Conservation (phyloP, 2,888 invertebrate species). For the Drosophila suboccidentalis region DNA sequence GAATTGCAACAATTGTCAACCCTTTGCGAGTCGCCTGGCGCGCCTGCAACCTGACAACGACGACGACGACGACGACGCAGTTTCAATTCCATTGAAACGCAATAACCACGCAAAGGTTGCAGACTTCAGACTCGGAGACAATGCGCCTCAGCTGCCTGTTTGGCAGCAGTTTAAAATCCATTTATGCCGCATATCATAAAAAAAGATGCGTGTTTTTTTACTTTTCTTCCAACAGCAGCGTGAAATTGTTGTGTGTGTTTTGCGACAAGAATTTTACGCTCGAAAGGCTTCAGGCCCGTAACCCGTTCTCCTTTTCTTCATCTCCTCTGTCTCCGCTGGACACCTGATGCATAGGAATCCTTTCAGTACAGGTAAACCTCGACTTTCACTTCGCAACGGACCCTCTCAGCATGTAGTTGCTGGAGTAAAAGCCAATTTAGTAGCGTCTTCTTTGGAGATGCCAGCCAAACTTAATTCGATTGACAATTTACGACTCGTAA, state of each 20-base stretch:
- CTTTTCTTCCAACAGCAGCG: conserved; percentile 39
- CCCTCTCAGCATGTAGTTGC: neutral
- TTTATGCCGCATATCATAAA: conserved; percentile 79
- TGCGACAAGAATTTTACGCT: conserved; percentile 74
- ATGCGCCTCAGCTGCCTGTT: conserved; percentile 75
- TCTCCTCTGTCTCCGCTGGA: conserved; percentile 58
- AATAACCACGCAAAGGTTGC: conserved; percentile 38
- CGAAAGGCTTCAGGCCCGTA: conserved; percentile 25
- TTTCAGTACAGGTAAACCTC: conserved; percentile 54
- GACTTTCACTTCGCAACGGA: conserved; percentile 49
- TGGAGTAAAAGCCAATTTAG: neutral
- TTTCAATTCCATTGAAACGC: conserved; percentile 60
- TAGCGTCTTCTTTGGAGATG: neutral
- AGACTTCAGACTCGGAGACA: conserved; percentile 39
- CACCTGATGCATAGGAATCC: conserved; percentile 62
- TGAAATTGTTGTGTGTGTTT: conserved; percentile 75
- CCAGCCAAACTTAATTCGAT: conserved; percentile 41
- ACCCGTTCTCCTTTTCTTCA: conserved; percentile 29
- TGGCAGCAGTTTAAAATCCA: conserved; percentile 72
- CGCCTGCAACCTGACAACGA: conserved; percentile 66
- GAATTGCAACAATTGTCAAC: conserved; percentile 80
- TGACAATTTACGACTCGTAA: conserved; percentile 57
- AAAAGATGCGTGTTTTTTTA: conserved; percentile 51
- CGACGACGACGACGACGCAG: conserved; percentile 20
- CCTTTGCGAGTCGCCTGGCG: conserved; percentile 59